Conservation (phyloP, 2,888 invertebrate genomes). For the Scelioninae gen. 2 region DNA sequence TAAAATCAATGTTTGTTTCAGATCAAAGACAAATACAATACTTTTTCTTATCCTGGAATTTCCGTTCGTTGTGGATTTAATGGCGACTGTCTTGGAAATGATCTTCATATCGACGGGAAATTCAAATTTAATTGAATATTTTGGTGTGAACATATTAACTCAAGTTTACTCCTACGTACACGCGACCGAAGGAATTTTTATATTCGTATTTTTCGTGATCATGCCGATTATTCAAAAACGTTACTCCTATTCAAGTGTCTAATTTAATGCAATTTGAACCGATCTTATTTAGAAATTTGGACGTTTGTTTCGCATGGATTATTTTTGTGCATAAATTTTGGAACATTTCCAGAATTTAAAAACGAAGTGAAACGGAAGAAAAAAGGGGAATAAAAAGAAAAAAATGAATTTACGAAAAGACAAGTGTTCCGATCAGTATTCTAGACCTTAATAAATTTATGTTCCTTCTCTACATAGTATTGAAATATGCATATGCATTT, state of each 20-base stretch:
- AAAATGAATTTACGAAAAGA: not conserved
- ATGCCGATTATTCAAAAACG: not conserved
- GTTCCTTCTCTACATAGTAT: not conserved
- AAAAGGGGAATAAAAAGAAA: not conserved
- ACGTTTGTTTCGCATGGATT: constrained; percentile 5
- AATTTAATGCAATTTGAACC: not conserved
- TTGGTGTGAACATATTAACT: not conserved
- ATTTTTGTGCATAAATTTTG: not conserved
- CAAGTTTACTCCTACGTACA: not conserved
- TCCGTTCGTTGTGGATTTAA: not conserved
- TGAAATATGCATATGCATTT: constrained; percentile 6
- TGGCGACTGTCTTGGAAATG: not conserved
- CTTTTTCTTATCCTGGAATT: not conserved
- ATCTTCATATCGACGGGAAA: not conserved
- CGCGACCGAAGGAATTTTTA: constrained; percentile 1
- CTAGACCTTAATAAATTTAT: not conserved
- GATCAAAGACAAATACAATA: not conserved
- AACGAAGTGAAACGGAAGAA: too few species aligned
- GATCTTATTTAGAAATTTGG: constrained; percentile 6
- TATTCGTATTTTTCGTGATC: not conserved
- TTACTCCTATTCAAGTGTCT: not conserved
- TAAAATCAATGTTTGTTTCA: too few species aligned
- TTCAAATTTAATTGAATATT: not conserved
- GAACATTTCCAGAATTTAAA: too few species aligned
- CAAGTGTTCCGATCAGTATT: constrained; percentile 5